Conservation (phyloP, 2,113 vertebrate genomes). For the Herpetotheres cachinnans region DNA sequence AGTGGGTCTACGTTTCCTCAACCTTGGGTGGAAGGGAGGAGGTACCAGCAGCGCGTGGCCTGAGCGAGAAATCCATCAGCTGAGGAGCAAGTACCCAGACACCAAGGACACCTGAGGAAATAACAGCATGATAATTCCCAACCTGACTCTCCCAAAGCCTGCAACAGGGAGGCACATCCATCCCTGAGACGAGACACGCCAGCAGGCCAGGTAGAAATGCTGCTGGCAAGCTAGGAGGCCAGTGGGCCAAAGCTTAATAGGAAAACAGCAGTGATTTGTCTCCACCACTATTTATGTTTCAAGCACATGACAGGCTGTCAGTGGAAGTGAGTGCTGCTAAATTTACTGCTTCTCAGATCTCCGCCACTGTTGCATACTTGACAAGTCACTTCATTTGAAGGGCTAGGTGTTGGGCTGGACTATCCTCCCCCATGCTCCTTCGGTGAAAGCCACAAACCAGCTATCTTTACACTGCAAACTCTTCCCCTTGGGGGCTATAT, state of each 20-base stretch:
- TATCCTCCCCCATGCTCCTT: constrained; percentile 14
- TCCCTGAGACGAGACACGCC: not conserved
- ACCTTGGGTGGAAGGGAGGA: not conserved
- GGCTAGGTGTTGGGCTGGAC: constrained; percentile 36
- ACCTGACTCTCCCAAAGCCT: not conserved
- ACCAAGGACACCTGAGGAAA: constrained; percentile 47
- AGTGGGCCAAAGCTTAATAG: constrained; percentile 78
- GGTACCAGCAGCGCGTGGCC: not conserved
- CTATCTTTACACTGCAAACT: constrained; percentile 6
- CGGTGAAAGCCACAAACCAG: constrained; percentile 57
- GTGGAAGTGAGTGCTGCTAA: constrained; percentile 71
- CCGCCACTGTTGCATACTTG: constrained; percentile 69
- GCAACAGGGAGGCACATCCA: not conserved
- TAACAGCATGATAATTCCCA: constrained; percentile 16
- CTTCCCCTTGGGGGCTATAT: not conserved
- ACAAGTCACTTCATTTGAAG: constrained; percentile 79
- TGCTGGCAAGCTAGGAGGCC: constrained; percentile 61
- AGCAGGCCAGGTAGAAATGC: not conserved
- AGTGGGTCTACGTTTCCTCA: not conserved
- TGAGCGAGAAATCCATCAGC: not conserved
- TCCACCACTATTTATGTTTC: constrained; percentile 78
- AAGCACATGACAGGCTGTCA: constrained; percentile 76
- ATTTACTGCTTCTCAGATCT: constrained; percentile 77
- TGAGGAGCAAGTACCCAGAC: not conserved
- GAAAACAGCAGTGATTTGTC: constrained; percentile 80